A percentile compares a stretch with the other conserved stretches of the same genome.
These are phyloP conservation scores for Tragelaphus scriptus DNA, from an alignment of 2,113 vertebrate species.

Conservation along the genomic window DNA sequence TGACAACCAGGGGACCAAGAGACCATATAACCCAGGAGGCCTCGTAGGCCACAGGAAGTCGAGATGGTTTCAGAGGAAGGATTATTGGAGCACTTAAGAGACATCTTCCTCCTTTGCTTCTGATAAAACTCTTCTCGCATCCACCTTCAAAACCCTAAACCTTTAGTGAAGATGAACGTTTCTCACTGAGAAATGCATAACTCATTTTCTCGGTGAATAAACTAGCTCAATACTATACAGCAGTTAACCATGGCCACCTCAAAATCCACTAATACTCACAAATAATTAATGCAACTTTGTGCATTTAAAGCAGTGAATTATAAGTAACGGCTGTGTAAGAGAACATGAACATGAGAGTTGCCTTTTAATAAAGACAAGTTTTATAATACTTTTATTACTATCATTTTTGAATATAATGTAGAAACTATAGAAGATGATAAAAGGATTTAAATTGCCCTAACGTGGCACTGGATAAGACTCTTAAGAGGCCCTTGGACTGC, in stretches of 20 bases:
- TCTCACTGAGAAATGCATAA: neutral
- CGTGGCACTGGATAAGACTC: neutral
- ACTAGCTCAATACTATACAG: neutral
- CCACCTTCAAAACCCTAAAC: neutral
- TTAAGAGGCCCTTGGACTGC: neutral
- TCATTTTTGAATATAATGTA: neutral
- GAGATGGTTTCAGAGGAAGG: neutral
- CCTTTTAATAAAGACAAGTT: neutral
- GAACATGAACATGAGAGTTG: neutral
- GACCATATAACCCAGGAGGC: neutral
- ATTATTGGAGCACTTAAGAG: neutral
- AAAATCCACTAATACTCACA: neutral
- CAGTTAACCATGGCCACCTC: neutral
- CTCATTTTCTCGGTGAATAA: neutral
- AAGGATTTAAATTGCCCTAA: neutral
- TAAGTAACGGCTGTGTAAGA: neutral
- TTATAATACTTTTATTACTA: neutral
- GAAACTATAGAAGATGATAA: neutral
- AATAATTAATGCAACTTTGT: neutral
- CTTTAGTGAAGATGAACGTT: neutral
- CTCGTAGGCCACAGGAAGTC: rapidly evolving
- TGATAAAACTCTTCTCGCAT: neutral
- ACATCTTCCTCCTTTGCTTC: neutral
- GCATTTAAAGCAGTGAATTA: neutral
- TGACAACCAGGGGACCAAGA: neutral